Conservation (phyloP, 2,113 vertebrate genomes). For the Hemiprocne comata region DNA sequence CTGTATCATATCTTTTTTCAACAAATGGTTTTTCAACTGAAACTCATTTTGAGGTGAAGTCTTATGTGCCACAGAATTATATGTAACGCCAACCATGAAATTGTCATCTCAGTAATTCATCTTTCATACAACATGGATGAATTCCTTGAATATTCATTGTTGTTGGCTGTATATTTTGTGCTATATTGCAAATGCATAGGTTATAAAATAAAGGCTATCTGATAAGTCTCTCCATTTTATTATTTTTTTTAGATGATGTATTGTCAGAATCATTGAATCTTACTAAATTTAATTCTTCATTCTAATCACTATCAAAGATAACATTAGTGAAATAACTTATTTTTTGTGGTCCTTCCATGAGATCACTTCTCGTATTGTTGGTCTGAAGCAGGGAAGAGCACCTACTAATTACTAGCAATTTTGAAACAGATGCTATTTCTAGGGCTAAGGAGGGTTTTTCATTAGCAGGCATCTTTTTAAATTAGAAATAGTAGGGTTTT, state of each 20-base stretch:
- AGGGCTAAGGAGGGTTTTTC: neutral
- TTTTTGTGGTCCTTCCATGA: neutral
- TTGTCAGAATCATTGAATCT: neutral
- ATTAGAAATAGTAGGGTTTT: neutral
- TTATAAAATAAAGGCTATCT: neutral
- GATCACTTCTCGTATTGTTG: neutral
- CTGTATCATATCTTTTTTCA: neutral
- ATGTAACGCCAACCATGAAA: neutral
- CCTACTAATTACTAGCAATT: neutral
- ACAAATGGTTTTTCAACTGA: neutral
- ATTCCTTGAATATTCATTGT: neutral
- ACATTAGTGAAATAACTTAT: neutral
- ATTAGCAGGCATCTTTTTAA: neutral
- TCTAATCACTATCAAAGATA: neutral
- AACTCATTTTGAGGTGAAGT: neutral
- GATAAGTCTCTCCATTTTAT: neutral
- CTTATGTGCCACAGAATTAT: neutral
- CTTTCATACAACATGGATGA: neutral
- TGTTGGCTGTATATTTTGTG: neutral
- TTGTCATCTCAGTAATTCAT: neutral
- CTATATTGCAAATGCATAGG: neutral
- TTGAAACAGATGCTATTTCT: neutral
- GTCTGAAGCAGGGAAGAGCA: neutral
- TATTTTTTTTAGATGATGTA: neutral
- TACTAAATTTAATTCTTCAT: neutral